Evolutionary conservation across 2,113 vertebrate species (phyloP).

Genomic region (Anarhynchus alexandrinus): DNA sequence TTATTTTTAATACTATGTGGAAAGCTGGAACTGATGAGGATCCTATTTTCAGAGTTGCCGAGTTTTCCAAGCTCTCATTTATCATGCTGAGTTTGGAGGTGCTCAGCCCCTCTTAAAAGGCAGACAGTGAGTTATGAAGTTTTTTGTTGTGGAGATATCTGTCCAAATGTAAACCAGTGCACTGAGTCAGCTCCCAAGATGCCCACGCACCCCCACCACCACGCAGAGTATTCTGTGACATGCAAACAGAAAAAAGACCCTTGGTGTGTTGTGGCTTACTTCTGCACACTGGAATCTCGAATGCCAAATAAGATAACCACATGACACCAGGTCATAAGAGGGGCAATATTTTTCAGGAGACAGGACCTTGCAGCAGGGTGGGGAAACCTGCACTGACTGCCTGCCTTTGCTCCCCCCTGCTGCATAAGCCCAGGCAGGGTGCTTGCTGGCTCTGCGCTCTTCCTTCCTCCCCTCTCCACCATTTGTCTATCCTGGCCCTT

Average conservation of each 20-base stretch:
- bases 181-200: not conserved
- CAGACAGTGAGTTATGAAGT: not conserved
- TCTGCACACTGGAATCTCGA: not conserved
- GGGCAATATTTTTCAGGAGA: not conserved
- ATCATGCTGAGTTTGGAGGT: not conserved
- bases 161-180: not conserved
- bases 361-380: not conserved
- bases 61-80: not conserved
- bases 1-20: not conserved
- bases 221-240: not conserved
- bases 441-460: not conserved
- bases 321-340: not conserved
- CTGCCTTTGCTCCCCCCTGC: not conserved
- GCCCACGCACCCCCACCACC: not conserved
- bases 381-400: not conserved
- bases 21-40: not conserved
- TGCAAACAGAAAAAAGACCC: fast-evolving
- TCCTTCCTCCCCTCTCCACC: not conserved
- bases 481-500: not conserved
- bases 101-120: not conserved
- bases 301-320: not conserved
- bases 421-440: not conserved
- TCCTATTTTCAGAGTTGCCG: not conserved
- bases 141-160: not conserved
- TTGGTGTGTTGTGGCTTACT: not conserved